phyloP scores from a whole-genome alignment of 1,140 invertebrate genomes.

The Drosophila obscura region DNA sequence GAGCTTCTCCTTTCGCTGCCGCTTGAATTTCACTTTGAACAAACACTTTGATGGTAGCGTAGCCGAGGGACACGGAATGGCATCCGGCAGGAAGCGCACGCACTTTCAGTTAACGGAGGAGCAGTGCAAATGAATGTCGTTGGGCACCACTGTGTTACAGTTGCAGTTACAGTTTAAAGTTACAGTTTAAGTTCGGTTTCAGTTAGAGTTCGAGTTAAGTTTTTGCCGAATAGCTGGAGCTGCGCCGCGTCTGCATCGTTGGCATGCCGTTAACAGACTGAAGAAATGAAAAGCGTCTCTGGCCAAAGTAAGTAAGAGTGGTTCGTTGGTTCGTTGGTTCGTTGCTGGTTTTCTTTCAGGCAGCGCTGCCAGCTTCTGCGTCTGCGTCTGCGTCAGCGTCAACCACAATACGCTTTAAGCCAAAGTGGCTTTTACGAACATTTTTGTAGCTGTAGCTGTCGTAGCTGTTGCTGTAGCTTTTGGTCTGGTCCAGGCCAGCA shows the following conservation, averaged over 20 bases:
- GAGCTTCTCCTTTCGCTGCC: background rate
- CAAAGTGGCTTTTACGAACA: slow-evolving; percentile 51
- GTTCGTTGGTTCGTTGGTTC: slow-evolving; percentile 20
- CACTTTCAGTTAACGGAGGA: slow-evolving; percentile 31
- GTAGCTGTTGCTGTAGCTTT: slow-evolving; percentile 35
- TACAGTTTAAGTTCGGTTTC: slow-evolving; percentile 17
- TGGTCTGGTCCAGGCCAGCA: slow-evolving; percentile 36
- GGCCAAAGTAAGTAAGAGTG: slow-evolving; percentile 81
- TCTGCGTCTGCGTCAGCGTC: slow-evolving; percentile 10
- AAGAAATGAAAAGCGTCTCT: slow-evolving; percentile 81
- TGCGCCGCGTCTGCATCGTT: slow-evolving; percentile 80
- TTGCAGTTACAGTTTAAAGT: slow-evolving; percentile 26
- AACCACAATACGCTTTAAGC: slow-evolving; percentile 14
- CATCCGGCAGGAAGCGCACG: slow-evolving; percentile 1
- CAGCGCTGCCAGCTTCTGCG: slow-evolving; percentile 1
- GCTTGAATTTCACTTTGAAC: slow-evolving; percentile 17
- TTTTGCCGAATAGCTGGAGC: slow-evolving; percentile 54
- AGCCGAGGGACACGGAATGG: slow-evolving; percentile 5
- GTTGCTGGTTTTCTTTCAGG: slow-evolving; percentile 50
- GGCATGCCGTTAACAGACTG: slow-evolving; percentile 83
- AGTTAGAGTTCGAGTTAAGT: slow-evolving; percentile 21
- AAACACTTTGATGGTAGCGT: no score
- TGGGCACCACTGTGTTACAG: slow-evolving; percentile 53
- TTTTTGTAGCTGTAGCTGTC: slow-evolving; percentile 28
- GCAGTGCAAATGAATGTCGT: slow-evolving; percentile 4